Conservation (phyloP, 37 sponge, comb jelly and placozoan species). For the Agelas oroides region DNA sequence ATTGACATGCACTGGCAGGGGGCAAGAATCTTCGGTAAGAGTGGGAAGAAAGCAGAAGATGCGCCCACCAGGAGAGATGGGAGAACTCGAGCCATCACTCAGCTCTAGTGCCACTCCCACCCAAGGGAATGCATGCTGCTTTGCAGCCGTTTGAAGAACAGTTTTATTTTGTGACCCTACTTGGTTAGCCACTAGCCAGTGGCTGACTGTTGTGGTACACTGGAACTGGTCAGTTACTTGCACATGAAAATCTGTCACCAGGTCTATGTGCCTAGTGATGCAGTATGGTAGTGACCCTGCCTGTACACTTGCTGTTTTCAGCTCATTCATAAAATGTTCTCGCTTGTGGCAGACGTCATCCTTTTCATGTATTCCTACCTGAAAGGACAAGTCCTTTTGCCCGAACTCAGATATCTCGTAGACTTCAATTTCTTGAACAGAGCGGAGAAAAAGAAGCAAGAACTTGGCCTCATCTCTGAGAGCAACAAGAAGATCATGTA, state of each 20-base stretch:
- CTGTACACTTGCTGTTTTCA: background rate
- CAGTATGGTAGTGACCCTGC: background rate
- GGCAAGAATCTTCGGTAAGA: slow-evolving; percentile 40
- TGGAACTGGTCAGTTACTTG: background rate
- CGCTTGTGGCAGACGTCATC: background rate
- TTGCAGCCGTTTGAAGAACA: background rate
- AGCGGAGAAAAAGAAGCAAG: slow-evolving; percentile 62
- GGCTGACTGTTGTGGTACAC: too few relatives aligned
- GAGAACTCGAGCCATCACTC: background rate
- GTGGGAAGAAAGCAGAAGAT: slow-evolving; percentile 81
- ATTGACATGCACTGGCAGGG: slow-evolving; percentile 72
- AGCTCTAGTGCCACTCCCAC: slow-evolving; percentile 1
- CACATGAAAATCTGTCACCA: slow-evolving; percentile 22
- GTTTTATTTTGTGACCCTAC: background rate
- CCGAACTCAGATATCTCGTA: slow-evolving; percentile 14
- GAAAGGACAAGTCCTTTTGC: background rate
- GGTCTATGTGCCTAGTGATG: background rate
- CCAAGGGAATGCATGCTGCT: slow-evolving; percentile 11
- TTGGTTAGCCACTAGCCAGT: background rate
- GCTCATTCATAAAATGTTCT: background rate
- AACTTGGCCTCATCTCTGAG: slow-evolving; percentile 46
- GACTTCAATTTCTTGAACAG: slow-evolving; percentile 53
- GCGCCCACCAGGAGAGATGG: slow-evolving; percentile 8
- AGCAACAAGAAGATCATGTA: slow-evolving; percentile 23
- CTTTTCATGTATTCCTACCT: background rate